Base-by-base conservation (phyloP, 2,113 vertebrate genomes). In the Semnornis frantzii region DNA sequence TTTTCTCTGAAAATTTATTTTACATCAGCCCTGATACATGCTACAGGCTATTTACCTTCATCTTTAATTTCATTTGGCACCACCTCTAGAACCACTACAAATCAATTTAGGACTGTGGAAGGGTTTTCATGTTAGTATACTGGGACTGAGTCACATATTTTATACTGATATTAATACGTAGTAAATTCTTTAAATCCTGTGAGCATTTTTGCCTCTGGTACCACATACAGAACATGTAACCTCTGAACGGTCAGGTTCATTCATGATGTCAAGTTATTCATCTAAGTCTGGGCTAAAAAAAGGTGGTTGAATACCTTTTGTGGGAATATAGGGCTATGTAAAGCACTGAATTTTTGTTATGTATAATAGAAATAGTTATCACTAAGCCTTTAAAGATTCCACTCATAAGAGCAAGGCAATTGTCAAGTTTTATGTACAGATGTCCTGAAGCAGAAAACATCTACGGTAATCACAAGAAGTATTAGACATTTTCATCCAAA, bases 1-100 rank as follows among this genome's bases (percentile, higher is more conserved):
- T 58, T 88, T 33, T 86, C n/a, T 84, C 59, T 75, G 63, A 92
- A 82, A 77, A 70, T 73, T 34, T 73, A 31, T 74, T 95, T 90
- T 91, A 16, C 24, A 73, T 80, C 30, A 66, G 7, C 76, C 12
- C 33, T 58, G 8, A 62, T 77, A 79, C 16, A 21, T 72, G 50
- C 44, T 82, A 59, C 30, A 73, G 21, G 34, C n/a, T 65, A 27
- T 92, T 92, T 87, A 82, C 44, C n/a, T 93, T 65, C 77, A 18
- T 52, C 54, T 90, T 95, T 91, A 3, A 18, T 78, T 94, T 91
- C 52, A n/a, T 93, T 91, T 89, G 57, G 72, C 44, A 95, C 4
- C n/a, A 78, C 10, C n/a, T 80, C 64, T 76, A 65, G 46, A 89
- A 79, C 11, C 74, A 77, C 6, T 37, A 77, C 31, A 10, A 92